Base-by-base conservation (phyloP, 1,140 invertebrate genomes). In the Chionoecetes opilio region DNA sequence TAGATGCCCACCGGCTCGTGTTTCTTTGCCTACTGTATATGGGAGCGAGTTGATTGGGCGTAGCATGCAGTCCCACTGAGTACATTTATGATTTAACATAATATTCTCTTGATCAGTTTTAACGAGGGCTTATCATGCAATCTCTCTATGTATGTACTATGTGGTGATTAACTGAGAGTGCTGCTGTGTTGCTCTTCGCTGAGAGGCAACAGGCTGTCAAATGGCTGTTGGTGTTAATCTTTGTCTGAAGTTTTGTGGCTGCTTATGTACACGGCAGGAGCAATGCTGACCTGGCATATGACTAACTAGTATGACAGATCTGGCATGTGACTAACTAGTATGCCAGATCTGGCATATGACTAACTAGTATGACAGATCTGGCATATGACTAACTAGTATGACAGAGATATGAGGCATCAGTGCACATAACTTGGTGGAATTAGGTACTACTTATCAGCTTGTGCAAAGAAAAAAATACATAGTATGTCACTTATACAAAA, bases 381-480 rank as follows among this genome's bases (percentile, higher is more conserved):
- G n/a, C n/a, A n/a, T n/a, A n/a, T n/a, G n/a, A n/a, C n/a, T n/a
- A n/a, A n/a, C n/a, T n/a, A n/a, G n/a, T n/a, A n/a, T n/a, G n/a
- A n/a, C n/a, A 75, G 11, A 46, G 41, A 14, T 75, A 75, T 75
- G 63, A 75, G 11, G 63, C n/a, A 75, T n/a, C 6, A 75, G n/a
- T 75, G 63, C 11, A 75, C 21, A n/a, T 75, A 75, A 75, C 63
- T 75, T 75, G n/a, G 63, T 75, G 63, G 26, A 21, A 75, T 75
- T n/a, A n/a, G n/a, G n/a, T n/a, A 75, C 63, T 75, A 75, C 63
- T 75, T n/a, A 75, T n/a, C n/a, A 75, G 63, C 63, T 75, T 75
- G 63, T 75, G 63, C 63, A 75, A 75, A 75, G n/a, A 75, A n/a
- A n/a, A 75, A 75, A 75, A 75, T n/a, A 75, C n/a, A 5, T 75